Percentiles rank a stretch among this genome's conserved stretches.
Evolutionary conservation across 2,797 vertebrate genomes (phyloP).

Genomic region (Chaenodraco wilsoni): DNA sequence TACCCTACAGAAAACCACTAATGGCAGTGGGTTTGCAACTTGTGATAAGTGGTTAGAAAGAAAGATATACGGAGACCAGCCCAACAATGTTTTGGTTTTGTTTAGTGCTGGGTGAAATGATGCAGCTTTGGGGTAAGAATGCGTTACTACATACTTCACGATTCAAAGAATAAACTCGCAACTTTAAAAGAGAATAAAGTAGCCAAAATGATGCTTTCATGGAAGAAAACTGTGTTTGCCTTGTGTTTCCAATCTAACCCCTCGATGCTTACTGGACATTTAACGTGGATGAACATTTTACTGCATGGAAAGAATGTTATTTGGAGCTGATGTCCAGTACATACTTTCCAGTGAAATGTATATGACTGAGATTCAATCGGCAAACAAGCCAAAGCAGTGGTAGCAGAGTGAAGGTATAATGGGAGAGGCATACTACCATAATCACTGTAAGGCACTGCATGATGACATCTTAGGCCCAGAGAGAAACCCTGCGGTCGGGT

Average conservation of each 20-base stretch:
- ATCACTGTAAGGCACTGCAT: slow-evolving; percentile 79
- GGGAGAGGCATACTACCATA: slow-evolving; percentile 83
- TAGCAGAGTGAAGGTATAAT: slow-evolving; percentile 78
- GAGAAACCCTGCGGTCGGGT: slow-evolving; percentile 81
- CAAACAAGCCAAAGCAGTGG: slow-evolving; percentile 75
- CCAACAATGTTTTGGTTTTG: slow-evolving; percentile 79
- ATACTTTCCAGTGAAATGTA: slow-evolving; percentile 68
- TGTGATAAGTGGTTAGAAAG: slow-evolving; percentile 82
- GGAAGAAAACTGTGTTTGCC: slow-evolving; percentile 46
- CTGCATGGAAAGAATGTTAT: slow-evolving; percentile 70
- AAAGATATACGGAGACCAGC: slow-evolving; percentile 81
- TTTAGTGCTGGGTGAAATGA: slow-evolving; percentile 75
- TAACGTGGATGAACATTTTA: slow-evolving; percentile 60
- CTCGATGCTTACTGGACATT: slow-evolving; percentile 50
- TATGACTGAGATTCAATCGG: slow-evolving; percentile 70
- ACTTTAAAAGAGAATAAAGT: slow-evolving; percentile 55
- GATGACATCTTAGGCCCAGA: slow-evolving; percentile 82
- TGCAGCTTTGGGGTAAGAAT: slow-evolving; percentile 61
- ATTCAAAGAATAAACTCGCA: slow-evolving; percentile 57
- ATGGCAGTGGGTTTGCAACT: slow-evolving; percentile 80
- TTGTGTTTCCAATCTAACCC: slow-evolving; percentile 63
- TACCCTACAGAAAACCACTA: slow-evolving; percentile 83
- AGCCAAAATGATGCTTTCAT: slow-evolving; percentile 35
- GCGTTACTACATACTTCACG: slow-evolving; percentile 61
- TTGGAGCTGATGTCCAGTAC: slow-evolving; percentile 64